Base-by-base conservation (phyloP, 92 coral and sea anemone genomes). In the Porites rus region DNA sequence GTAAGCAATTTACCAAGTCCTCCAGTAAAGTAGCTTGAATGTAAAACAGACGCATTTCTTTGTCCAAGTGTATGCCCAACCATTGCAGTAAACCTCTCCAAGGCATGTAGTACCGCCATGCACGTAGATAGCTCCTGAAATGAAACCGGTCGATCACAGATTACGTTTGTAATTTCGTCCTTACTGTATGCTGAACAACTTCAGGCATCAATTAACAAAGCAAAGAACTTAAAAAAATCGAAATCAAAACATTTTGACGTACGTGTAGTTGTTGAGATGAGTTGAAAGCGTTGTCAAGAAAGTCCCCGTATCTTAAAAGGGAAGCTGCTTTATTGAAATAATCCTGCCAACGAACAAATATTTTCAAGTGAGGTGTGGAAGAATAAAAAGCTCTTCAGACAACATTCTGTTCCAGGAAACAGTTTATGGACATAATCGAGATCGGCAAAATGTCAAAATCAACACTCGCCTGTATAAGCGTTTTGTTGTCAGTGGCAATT, bases 291-390 rank as follows among this genome's bases (percentile, higher is more conserved):
- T 51, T 51, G 38, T 76, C 81, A 16, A 76, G n/a, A 58, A 76
- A 16, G 69, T 76, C 81, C 18, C 81, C 81, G 7, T 14, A 16
- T 16, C 17, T 50, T 53, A 76, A 46, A 16, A 76, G 81, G 54
- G 81, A 60, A 4, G 81, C 81, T 10, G 81, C 68, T 16, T 76
- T 76, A 18, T 19, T 76, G 43, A 76, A 58, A 60, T 58, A 76
- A 76, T 76, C 51, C 81, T 59, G 81, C 51, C 59, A 76, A 53
- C 6, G 20, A 73, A 46, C 17, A 38, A 38, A 38, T 38, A 38
- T 38, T 38, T 38, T 38, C 46, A 38, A 38, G 46, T 38, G 46
- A 38, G 46, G 46, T 38, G 6, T 38, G 46, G 46, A 38, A 38
- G 46, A 38, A 38, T 38, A 38, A 38, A 38, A 38, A 38, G 46